Evolutionary conservation across 2,113 vertebrate species (phyloP).

Genomic region (Colistium nudipinnis): DNA sequence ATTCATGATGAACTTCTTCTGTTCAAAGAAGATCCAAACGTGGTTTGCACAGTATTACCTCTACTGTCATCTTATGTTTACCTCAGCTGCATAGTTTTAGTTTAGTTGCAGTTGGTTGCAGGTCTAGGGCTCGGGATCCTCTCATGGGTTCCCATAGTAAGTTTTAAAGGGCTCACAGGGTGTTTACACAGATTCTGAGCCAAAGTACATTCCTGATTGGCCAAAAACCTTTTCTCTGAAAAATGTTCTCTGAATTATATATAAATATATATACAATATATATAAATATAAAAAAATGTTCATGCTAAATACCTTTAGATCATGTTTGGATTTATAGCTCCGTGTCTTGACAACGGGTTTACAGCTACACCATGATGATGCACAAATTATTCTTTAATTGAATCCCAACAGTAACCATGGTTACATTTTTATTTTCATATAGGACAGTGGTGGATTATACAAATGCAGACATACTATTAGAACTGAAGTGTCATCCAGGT

Average conservation of each 20-base stretch:
- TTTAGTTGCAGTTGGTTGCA: neutral
- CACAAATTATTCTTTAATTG: neutral
- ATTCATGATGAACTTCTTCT: neutral
- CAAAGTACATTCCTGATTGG: neutral
- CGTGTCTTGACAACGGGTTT: neutral
- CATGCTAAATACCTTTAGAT: too few species aligned
- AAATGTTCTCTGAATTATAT: too few species aligned
- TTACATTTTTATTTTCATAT: neutral
- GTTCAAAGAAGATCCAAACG: neutral
- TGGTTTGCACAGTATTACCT: neutral
- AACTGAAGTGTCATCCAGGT: neutral
- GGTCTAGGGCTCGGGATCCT: too few species aligned
- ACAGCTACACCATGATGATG: neutral
- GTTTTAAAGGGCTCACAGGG: too few species aligned
- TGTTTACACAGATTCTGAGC: neutral
- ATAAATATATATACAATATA: too few species aligned
- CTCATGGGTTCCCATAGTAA: too few species aligned
- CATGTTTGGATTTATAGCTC: neutral
- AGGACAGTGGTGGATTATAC: neutral
- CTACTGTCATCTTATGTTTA: neutral
- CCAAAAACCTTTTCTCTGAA: neutral
- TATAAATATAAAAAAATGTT: too few species aligned
- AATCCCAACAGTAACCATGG: neutral
- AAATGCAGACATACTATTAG: too few species aligned
- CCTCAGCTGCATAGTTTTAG: neutral